phyloP scores from a whole-genome alignment of 2,888 invertebrate genomes.

The Romanomermis culicivorax region DNA sequence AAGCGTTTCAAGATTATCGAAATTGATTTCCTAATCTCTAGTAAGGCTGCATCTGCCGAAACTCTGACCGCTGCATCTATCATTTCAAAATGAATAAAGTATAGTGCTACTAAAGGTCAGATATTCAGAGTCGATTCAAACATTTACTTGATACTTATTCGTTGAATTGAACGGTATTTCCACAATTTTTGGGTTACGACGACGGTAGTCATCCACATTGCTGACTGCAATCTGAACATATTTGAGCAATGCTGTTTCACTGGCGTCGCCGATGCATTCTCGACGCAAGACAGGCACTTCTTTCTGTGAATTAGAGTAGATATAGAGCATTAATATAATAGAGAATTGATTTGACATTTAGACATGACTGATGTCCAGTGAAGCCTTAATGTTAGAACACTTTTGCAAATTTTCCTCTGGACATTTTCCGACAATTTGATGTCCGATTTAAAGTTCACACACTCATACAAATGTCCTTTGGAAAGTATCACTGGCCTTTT shows the following conservation, averaged over 20 bases:
- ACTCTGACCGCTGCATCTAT: no score
- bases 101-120: no score
- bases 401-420: no score
- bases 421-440: no score
- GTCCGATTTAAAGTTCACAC: no score
- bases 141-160: constrained; percentile 40
- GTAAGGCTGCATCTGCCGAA: no score
- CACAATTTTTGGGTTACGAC: constrained; percentile 38
- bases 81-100: no score
- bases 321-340: not conserved
- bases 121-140: no score
- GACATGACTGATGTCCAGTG: not conserved
- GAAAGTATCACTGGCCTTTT: no score
- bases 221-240: constrained; percentile 42
- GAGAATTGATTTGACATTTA: not conserved
- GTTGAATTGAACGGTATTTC: constrained; percentile 47
- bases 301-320: constrained; percentile 11
- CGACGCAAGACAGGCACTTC: constrained; percentile 28
- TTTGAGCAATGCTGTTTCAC: constrained; percentile 67
- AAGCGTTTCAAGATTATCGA: no score
- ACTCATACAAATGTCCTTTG: no score
- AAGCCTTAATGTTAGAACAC: not conserved
- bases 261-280: constrained; percentile 66
- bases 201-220: constrained; percentile 35
- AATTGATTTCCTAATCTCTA: no score